phyloP scores from a whole-genome alignment of 2,113 vertebrate genomes.

The Mus pahari region DNA sequence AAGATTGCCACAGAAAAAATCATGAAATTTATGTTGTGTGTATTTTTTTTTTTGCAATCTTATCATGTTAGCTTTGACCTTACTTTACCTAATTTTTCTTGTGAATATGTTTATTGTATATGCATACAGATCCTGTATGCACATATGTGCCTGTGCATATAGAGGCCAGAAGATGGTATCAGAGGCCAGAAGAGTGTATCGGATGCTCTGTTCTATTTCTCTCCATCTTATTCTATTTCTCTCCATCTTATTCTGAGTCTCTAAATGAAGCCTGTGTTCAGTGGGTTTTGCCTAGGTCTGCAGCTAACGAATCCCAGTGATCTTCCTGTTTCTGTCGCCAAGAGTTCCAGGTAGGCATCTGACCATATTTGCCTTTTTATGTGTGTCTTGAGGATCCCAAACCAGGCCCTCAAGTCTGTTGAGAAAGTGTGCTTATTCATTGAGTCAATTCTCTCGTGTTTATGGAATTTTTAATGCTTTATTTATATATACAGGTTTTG shows the following conservation, averaged over 20 bases:
- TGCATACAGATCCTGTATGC: not conserved
- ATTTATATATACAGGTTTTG: slow-evolving; percentile 18
- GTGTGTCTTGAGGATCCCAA: not conserved
- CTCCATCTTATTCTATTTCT: not conserved
- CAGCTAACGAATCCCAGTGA: not conserved
- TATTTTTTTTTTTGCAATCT: not conserved
- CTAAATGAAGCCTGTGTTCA: not conserved
- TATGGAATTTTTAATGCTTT: not conserved
- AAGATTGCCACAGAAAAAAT: not conserved
- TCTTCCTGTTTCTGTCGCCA: not conserved
- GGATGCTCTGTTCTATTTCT: not conserved
- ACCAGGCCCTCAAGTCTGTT: not conserved
- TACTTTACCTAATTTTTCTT: not conserved
- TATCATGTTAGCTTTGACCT: slow-evolving; percentile 2
- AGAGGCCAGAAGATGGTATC: not conserved
- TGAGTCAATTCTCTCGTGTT: not conserved
- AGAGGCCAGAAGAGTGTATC: not conserved
- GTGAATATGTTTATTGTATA: not conserved
- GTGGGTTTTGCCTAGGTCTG: too few relatives aligned
- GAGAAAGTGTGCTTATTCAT: not conserved
- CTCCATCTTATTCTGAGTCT: not conserved
- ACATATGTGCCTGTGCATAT: not conserved
- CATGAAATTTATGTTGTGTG: not conserved
- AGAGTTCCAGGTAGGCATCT: not conserved
- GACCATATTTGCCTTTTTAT: not conserved